A percentile compares a stretch with the other conserved stretches of the same genome.
Evolutionary conservation across 1,140 invertebrate genomes (phyloP).

Genomic region (Conus betulinus): DNA sequence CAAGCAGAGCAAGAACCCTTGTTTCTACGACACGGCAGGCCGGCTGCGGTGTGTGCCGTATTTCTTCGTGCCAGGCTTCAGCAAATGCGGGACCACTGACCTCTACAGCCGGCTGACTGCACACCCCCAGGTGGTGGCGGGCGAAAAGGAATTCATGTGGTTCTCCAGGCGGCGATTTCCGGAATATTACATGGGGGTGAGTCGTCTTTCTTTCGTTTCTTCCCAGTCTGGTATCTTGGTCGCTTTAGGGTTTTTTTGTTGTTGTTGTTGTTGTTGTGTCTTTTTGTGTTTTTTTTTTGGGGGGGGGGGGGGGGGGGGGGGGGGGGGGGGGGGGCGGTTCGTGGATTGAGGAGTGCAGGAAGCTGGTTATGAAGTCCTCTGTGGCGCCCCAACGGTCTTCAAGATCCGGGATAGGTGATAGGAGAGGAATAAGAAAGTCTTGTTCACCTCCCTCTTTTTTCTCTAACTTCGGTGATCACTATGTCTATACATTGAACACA

Average conservation of each 20-base stretch:
- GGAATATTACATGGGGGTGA: background rate
- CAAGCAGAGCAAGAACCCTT: conserved; percentile 2
- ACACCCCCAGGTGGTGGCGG: background rate
- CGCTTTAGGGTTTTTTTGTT: background rate
- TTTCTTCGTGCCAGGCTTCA: background rate
- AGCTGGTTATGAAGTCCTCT: too few species aligned
- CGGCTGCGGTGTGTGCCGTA: background rate
- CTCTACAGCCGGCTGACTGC: background rate
- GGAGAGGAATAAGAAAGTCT: too few species aligned
- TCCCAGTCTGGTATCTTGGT: background rate
- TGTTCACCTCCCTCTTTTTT: background rate
- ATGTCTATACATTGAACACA: too few species aligned
- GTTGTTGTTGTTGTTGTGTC: background rate
- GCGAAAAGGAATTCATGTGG: background rate
- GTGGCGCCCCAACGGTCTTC: too few species aligned
- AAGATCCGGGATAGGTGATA: too few species aligned
- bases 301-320: too few species aligned
- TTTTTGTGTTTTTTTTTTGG: too few species aligned
- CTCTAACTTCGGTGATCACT: background rate
- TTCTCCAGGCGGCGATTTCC: background rate
- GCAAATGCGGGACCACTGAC: background rate
- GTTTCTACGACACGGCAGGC: background rate
- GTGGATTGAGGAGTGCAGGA: too few species aligned
- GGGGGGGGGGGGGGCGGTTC: too few species aligned
- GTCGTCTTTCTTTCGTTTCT: background rate